Percentiles rank a stretch among this genome's conserved stretches.
Conservation (phyloP, 2,797 vertebrate species). For the Tinamus major region DNA sequence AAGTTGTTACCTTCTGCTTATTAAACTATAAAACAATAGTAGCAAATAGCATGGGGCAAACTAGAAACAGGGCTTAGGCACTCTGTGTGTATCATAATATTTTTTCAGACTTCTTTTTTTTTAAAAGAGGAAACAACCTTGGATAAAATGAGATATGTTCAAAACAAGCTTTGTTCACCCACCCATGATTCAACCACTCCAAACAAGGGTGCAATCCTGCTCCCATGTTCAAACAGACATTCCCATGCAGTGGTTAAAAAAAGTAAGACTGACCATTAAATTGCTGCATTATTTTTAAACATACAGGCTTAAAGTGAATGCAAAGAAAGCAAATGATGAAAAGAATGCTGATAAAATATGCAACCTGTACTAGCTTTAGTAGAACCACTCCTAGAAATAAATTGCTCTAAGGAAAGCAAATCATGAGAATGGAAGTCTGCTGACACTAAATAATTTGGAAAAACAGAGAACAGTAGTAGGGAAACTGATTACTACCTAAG, state of each 20-base stretch:
- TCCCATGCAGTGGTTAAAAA: neutral
- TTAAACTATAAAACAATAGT: neutral
- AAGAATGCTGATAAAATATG: conserved; percentile 71
- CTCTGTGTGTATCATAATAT: neutral
- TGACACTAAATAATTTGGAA: conserved; percentile 75
- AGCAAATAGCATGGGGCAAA: neutral
- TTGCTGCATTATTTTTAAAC: conserved; percentile 39
- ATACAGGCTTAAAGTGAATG: conserved; percentile 60
- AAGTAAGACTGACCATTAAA: neutral
- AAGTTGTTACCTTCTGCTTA: neutral
- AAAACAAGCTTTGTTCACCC: neutral
- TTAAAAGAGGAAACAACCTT: neutral
- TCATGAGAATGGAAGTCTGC: conserved; percentile 68
- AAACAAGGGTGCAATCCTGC: neutral
- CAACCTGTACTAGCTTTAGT: conserved; percentile 69
- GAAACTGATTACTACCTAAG: conserved; percentile 73
- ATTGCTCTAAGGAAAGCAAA: conserved; percentile 76
- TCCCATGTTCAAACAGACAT: neutral
- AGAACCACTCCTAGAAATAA: conserved; percentile 72
- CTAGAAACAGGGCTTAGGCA: neutral
- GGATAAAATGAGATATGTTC: neutral
- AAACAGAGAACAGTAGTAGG: conserved; percentile 65
- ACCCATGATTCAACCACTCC: neutral
- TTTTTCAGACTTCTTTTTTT: neutral
- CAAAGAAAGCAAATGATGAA: conserved; percentile 58